A percentile compares a stretch with the other conserved stretches of the same genome.
phyloP scores from a whole-genome alignment of 2,113 vertebrate species.

The Atractosteus spatula region DNA sequence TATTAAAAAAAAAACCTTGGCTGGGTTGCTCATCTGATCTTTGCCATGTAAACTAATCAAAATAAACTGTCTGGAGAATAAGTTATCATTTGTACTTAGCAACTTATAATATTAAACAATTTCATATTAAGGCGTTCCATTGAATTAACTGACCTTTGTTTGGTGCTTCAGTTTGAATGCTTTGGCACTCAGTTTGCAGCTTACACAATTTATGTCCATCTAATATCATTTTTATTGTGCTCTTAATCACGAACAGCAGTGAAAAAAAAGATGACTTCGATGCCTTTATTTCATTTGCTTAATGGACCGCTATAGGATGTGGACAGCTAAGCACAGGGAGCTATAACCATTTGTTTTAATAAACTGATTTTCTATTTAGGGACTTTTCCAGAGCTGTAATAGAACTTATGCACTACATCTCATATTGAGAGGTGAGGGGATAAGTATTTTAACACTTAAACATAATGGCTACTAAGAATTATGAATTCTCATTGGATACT shows the following conservation, averaged over 20 bases:
- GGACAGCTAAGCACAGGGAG: conserved; percentile 11
- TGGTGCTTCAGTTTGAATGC: conserved; percentile 3
- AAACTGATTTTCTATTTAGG: conserved; percentile 24
- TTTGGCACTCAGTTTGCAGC: conserved; percentile 18
- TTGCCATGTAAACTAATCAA: background rate
- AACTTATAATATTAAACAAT: conserved; percentile 15
- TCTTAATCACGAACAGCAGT: conserved; percentile 17
- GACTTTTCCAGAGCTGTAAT: conserved; percentile 17
- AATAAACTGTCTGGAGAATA: background rate
- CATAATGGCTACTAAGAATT: conserved; percentile 2
- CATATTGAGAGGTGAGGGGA: conserved; percentile 7
- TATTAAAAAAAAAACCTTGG: background rate
- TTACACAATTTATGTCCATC: conserved; percentile 21
- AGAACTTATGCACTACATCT: conserved; percentile 12
- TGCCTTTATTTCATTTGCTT: conserved; percentile 28
- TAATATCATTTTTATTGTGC: conserved; percentile 25
- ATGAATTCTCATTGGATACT: conserved; percentile 4
- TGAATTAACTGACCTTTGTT: conserved; percentile 33
- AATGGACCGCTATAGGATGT: conserved; percentile 24
- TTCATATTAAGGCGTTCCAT: conserved; percentile 27
- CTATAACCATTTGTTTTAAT: conserved; percentile 30
- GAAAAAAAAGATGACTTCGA: conserved; percentile 17
- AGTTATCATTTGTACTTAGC: conserved; percentile 12
- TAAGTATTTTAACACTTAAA: background rate
- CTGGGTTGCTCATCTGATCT: background rate